Evolutionary conservation across 1,140 invertebrate genomes (phyloP), one percentile per base, ranked within the genome.

Genomic region (Zaprionus lachaisei): DNA sequence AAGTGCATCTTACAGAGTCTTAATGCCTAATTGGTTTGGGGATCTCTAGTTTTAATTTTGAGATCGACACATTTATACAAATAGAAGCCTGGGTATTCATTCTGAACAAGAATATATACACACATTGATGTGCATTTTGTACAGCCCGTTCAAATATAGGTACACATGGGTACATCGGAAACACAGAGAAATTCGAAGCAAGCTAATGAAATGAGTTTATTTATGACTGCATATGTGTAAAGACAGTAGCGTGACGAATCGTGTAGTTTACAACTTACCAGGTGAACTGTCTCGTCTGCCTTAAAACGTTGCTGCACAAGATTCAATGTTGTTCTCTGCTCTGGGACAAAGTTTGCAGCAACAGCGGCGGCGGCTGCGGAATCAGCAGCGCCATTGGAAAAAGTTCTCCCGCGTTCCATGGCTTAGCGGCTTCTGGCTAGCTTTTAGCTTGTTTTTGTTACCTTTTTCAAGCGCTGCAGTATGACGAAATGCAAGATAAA

Each of bases 271-370:
- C 28, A 47, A 47, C 79, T 79, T 84, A 92, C 91, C 63, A 80
- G 64, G 49, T 86, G 73, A 49, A 92, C 83, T 55, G 64, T 77
- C 71, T 92, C 91, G 22, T 92, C 91, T 5, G 91, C 71, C 72
- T 92, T 92, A 57, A 92, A 91, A 7, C 91, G 83, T 60, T 91
- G 77, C 70, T 90, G 90, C 9, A 92, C 84, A 26, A 92, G 78
- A 11, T 83, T 49, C 64, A 79, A 49, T 34, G 44, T 60, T 14
- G 68, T 58, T 49, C 31, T 69, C 49, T 51, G 47, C 31, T 63
- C 41, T 47, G 2, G 1, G 6, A 1, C n/a, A 9, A n/a, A 47
- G 41, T 17, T 47, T 47, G 6, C 26, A 5, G 44, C 2, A 62
- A 47, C 38, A 41, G 54, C 49, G 15, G 26, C 55, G 37, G 47